Percentiles rank a stretch among this genome's conserved stretches.
phyloP scores from a whole-genome alignment of 2,113 vertebrate genomes.

The Sturnus vulgaris region DNA sequence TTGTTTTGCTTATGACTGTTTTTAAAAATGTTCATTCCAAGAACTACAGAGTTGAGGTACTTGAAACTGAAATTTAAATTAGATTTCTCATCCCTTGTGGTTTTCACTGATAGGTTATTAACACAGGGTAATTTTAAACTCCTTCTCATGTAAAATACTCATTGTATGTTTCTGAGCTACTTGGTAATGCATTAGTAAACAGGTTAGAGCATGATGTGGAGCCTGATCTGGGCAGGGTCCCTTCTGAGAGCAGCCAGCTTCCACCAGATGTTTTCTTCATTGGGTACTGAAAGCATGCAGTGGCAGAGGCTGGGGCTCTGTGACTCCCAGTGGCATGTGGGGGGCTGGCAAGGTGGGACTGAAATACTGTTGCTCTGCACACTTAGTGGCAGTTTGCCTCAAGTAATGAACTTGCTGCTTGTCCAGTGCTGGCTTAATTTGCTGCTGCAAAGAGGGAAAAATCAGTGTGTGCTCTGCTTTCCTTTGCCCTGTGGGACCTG shows the following conservation, averaged over 20 bases:
- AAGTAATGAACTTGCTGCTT: not conserved
- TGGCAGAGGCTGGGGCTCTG: not conserved
- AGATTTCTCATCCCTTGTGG: not conserved
- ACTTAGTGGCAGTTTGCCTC: not conserved
- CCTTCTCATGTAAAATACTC: not conserved
- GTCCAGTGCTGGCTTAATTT: not conserved
- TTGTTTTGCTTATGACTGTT: not conserved
- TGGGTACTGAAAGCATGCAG: not conserved
- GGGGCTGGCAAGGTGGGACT: not conserved
- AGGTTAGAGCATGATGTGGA: not conserved
- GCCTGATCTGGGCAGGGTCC: not conserved
- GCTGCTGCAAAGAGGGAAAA: not conserved
- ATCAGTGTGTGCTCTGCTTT: accelerated
- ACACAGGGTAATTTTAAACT: not conserved
- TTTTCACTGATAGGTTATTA: not conserved
- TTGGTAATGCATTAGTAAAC: not conserved
- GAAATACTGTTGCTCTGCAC: not conserved
- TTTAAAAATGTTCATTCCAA: not conserved
- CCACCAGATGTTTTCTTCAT: accelerated
- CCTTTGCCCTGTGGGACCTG: not conserved
- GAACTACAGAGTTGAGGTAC: not conserved
- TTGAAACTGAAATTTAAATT: not conserved
- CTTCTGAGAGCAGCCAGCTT: not conserved
- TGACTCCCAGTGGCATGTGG: not conserved
- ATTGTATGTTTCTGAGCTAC: not conserved